Conservation (phyloP, 2,113 vertebrate genomes). For the Tragelaphus imberbis region DNA sequence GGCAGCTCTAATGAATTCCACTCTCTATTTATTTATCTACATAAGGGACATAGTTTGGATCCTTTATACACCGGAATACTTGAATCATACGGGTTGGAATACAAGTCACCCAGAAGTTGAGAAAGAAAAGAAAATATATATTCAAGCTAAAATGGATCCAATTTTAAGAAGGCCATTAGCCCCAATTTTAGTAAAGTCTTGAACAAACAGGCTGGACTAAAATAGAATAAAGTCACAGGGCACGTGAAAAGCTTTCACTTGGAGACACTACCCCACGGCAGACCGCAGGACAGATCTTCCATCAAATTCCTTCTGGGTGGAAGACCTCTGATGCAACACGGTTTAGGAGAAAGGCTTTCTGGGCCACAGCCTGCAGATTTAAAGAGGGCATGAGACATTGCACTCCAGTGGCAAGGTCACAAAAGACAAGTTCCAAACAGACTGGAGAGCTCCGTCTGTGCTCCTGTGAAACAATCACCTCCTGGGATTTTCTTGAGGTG, state of each 20-base stretch:
- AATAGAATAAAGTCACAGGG: conserved; percentile 31
- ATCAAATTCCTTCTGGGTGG: background rate
- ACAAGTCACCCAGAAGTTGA: conserved; percentile 4
- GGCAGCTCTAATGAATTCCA: conserved; percentile 22
- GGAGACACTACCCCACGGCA: background rate
- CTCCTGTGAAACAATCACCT: background rate
- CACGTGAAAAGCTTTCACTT: background rate
- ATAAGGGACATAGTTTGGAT: conserved; percentile 11
- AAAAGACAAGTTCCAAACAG: background rate
- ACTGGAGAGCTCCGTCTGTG: rapidly evolving
- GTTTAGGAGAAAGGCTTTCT: background rate
- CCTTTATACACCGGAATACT: conserved; percentile 20
- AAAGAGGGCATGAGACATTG: background rate
- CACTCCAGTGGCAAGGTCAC: background rate
- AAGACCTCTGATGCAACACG: background rate
- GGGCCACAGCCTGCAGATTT: background rate
- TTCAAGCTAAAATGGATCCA: conserved; percentile 14
- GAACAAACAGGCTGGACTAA: background rate
- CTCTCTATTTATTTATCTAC: conserved; percentile 56
- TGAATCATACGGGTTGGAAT: conserved; percentile 40
- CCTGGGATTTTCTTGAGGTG: background rate
- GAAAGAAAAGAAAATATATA: conserved; percentile 47
- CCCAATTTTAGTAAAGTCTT: conserved; percentile 54
- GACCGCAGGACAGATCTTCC: background rate
- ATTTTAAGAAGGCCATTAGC: background rate